phyloP scores from a whole-genome alignment of 2,888 invertebrate species.

The Hirtodrosophila trivittata region DNA sequence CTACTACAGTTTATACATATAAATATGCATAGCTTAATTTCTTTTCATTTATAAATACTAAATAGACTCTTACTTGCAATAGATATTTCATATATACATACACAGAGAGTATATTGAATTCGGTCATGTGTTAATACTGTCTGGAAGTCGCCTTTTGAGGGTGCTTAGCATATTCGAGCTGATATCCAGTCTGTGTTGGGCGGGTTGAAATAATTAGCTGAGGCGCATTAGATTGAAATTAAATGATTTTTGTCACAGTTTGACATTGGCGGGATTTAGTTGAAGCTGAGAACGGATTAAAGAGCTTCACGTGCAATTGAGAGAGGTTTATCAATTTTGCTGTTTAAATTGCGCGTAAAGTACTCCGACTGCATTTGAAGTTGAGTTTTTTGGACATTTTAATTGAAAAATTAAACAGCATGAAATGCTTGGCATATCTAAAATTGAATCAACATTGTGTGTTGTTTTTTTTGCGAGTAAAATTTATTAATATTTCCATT shows the following conservation, averaged over 20 bases:
- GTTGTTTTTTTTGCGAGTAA: not conserved
- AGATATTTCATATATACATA: too few species aligned
- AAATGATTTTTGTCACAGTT: slow-evolving; percentile 57
- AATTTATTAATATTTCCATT: slow-evolving; percentile 34
- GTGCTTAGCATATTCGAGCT: slow-evolving; percentile 24
- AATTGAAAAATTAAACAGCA: slow-evolving; percentile 51
- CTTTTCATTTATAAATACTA: too few species aligned
- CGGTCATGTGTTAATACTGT: too few species aligned
- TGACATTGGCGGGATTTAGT: slow-evolving; percentile 38
- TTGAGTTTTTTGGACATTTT: slow-evolving; percentile 33
- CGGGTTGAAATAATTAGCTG: slow-evolving; percentile 50
- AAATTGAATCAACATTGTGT: slow-evolving; percentile 60
- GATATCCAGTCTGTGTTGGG: slow-evolving; percentile 20
- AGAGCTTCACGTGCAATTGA: too few species aligned
- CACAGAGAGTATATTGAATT: too few species aligned
- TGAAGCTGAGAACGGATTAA: slow-evolving; percentile 40
- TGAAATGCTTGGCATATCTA: slow-evolving; percentile 50
- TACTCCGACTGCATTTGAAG: too few species aligned
- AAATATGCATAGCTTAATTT: too few species aligned
- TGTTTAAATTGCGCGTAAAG: slow-evolving; percentile 12
- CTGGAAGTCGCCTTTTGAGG: too few species aligned
- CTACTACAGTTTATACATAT: too few species aligned
- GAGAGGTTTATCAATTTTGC: slow-evolving; percentile 40
- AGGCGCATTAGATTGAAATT: slow-evolving; percentile 53
- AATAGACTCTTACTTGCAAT: too few species aligned